Percentiles rank a stretch among this genome's conserved stretches.
Conservation (phyloP, 2,797 vertebrate genomes). For the Morelia viridis region DNA sequence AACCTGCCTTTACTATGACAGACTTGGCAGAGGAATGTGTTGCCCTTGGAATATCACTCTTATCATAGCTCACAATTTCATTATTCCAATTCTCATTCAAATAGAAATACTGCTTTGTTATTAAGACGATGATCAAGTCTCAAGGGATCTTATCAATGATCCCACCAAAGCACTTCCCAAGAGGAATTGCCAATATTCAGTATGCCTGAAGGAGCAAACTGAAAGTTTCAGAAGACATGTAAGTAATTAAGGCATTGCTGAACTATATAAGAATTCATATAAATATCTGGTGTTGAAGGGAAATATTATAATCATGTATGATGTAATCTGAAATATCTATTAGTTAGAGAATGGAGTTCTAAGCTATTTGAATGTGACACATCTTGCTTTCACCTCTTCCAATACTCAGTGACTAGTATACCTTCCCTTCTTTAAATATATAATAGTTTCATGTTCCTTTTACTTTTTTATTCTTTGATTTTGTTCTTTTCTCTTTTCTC, state of each 20-base stretch:
- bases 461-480: not conserved
- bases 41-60: constrained; percentile 12
- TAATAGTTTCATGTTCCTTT: not conserved
- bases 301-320: not conserved
- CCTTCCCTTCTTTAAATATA: not conserved
- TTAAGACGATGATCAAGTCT: constrained; percentile 6
- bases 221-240: not conserved
- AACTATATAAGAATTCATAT: not conserved
- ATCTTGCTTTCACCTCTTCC: not conserved
- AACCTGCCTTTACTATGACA: not conserved
- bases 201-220: not conserved
- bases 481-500: not conserved
- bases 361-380: not conserved
- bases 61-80: constrained; percentile 6
- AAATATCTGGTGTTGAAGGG: not conserved
- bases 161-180: not conserved
- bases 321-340: not conserved
- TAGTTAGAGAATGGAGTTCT: not conserved
- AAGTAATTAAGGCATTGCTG: not conserved
- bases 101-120: constrained; percentile 19
- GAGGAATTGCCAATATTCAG: not conserved
- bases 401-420: not conserved
- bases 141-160: constrained; percentile 16
- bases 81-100: constrained; percentile 30
- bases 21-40: not conserved